These are phyloP conservation scores for Volucella bombylans DNA, from an alignment of 2,888 invertebrate species.

Conservation along the genomic window DNA sequence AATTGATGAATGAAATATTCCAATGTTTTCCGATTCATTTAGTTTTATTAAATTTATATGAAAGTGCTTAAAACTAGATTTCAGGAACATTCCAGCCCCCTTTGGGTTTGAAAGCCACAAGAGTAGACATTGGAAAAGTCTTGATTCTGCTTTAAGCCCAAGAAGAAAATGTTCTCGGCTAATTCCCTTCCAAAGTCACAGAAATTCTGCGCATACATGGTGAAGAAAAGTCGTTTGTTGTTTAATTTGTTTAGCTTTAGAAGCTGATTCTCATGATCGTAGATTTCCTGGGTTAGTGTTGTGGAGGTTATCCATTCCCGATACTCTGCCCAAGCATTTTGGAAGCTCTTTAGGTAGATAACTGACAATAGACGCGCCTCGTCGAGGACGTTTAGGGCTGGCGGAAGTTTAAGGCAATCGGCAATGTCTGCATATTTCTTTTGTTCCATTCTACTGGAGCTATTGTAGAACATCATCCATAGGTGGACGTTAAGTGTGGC, in stretches of 20 bases:
- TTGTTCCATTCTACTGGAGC: constrained; percentile 77
- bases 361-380: constrained; percentile 80
- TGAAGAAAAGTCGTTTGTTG: constrained; percentile 79
- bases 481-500: constrained; percentile 79
- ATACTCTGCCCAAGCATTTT: constrained; percentile 79
- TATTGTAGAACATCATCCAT: constrained; percentile 80
- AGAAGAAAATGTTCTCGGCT: constrained; percentile 80
- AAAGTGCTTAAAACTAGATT: background rate
- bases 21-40: constrained; percentile 12
- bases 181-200: constrained; percentile 80
- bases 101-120: constrained; percentile 77
- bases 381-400: constrained; percentile 78
- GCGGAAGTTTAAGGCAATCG: constrained; percentile 79
- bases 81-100: constrained; percentile 74
- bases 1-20: constrained; percentile 40
- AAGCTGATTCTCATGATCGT: constrained; percentile 79
- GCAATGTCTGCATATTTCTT: constrained; percentile 77
- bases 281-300: constrained; percentile 75
- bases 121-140: constrained; percentile 78
- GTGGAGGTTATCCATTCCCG: constrained; percentile 77
- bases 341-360: constrained; percentile 80
- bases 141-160: constrained; percentile 78
- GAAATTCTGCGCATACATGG: constrained; percentile 80
- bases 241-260: constrained; percentile 77
- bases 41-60: constrained; percentile 10